These are phyloP conservation scores for Tinea pellionella DNA, from an alignment of 2,888 invertebrate genomes.

Conservation along the genomic window DNA sequence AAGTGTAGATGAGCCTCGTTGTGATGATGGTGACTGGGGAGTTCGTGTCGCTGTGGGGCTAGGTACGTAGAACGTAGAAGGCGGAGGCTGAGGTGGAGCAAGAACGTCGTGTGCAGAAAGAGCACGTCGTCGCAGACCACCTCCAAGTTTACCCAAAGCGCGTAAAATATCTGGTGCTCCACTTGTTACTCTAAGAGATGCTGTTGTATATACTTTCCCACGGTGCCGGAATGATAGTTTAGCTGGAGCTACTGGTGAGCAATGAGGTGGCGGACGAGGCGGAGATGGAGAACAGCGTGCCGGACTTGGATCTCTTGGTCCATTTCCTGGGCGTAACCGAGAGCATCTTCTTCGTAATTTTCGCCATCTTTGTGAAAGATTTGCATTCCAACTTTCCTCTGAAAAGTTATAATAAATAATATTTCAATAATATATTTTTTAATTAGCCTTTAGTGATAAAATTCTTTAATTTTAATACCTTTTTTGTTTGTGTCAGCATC, in stretches of 20 bases:
- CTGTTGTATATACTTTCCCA: slow-evolving; percentile 63
- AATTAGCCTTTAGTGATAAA: too few species aligned
- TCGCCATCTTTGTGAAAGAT: slow-evolving; percentile 80
- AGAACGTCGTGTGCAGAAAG: slow-evolving; percentile 78
- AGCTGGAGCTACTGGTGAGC: slow-evolving; percentile 58
- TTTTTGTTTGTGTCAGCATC: slow-evolving; percentile 71
- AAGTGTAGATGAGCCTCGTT: slow-evolving; percentile 44
- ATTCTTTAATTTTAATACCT: not conserved
- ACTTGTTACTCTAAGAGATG: slow-evolving; percentile 57
- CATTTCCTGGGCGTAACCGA: slow-evolving; percentile 73
- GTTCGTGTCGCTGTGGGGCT: slow-evolving; percentile 65
- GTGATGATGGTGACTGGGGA: slow-evolving; percentile 51
- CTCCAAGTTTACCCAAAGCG: slow-evolving; percentile 77
- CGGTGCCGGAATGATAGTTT: slow-evolving; percentile 61
- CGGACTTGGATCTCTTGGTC: slow-evolving; percentile 64
- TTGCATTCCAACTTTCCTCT: slow-evolving; percentile 81
- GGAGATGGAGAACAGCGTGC: slow-evolving; percentile 70
- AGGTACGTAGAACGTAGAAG: slow-evolving; percentile 79
- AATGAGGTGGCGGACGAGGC: slow-evolving; percentile 57
- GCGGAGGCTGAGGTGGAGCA: slow-evolving; percentile 65
- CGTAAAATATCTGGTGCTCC: slow-evolving; percentile 76
- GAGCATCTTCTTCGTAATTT: slow-evolving; percentile 78
- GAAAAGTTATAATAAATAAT: slow-evolving; percentile 30
- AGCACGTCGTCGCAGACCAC: slow-evolving; percentile 75
- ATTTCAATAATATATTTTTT: not conserved